A percentile compares a stretch with the other conserved stretches of the same genome.
These are phyloP conservation scores for Tiliacea citrago DNA, from an alignment of 2,888 invertebrate species.

Conservation along the genomic window DNA sequence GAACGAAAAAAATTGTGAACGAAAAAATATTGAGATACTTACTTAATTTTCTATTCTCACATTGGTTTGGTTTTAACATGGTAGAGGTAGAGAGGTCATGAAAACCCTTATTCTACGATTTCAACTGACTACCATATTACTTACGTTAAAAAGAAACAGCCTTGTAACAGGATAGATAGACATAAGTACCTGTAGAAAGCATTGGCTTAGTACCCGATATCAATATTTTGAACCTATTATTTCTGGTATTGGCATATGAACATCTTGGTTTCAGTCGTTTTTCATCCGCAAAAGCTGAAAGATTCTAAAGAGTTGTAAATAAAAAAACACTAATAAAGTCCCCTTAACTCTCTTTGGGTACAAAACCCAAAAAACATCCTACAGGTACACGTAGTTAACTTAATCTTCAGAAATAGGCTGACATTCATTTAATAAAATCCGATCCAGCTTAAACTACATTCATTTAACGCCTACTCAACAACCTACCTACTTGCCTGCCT, in stretches of 20 bases:
- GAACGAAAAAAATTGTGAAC: too few species aligned
- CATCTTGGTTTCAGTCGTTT: not conserved
- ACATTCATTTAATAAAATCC: not conserved
- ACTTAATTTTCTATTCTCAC: not conserved
- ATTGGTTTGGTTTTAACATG: not conserved
- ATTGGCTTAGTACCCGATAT: not conserved
- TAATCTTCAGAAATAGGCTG: not conserved
- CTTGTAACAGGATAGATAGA: too few species aligned
- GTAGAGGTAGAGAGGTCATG: not conserved
- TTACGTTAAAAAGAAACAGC: not conserved
- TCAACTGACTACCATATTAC: not conserved
- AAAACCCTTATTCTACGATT: not conserved
- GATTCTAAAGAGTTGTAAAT: slow-evolving; percentile 8
- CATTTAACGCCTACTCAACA: slow-evolving; percentile 44
- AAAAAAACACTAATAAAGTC: slow-evolving; percentile 54
- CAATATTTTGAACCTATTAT: slow-evolving; percentile 23
- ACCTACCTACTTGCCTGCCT: slow-evolving; percentile 64
- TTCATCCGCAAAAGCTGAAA: not conserved
- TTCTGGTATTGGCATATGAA: not conserved
- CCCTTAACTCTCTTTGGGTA: not conserved
- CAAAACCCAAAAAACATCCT: not conserved
- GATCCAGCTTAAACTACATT: slow-evolving; percentile 28
- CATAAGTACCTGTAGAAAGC: not conserved
- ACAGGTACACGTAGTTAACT: not conserved
- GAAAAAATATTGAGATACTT: not conserved